Evolutionary conservation across 2,888 invertebrate species (phyloP).

Genomic region (Corbicula japonica): DNA sequence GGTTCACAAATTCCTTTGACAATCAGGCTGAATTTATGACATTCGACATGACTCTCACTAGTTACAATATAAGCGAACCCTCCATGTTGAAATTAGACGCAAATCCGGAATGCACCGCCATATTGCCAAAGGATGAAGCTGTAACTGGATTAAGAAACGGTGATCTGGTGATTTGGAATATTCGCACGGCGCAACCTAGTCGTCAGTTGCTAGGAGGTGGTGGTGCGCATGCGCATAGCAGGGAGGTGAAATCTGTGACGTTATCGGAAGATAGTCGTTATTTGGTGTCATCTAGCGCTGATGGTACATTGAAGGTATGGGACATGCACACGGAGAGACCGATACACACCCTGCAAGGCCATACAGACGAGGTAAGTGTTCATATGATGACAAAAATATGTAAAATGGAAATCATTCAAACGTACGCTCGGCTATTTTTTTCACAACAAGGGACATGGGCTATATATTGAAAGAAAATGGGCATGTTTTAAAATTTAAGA

Average conservation of each 20-base stretch:
- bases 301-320: slow-evolving; percentile 86
- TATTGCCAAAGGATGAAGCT: slow-evolving; percentile 85
- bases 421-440: too few species aligned
- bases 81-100: slow-evolving; percentile 85
- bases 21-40: slow-evolving; percentile 85
- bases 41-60: slow-evolving; percentile 84
- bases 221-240: slow-evolving; percentile 82
- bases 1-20: slow-evolving; percentile 85
- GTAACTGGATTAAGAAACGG: slow-evolving; percentile 86
- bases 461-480: too few species aligned
- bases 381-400: not conserved
- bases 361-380: slow-evolving; percentile 84
- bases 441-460: too few species aligned
- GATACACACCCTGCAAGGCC: slow-evolving; percentile 83
- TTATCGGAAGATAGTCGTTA: slow-evolving; percentile 83
- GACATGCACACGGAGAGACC: slow-evolving; percentile 84
- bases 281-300: slow-evolving; percentile 85
- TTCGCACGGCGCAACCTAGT: slow-evolving; percentile 83
- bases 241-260: slow-evolving; percentile 84
- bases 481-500: too few species aligned
- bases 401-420: too few species aligned
- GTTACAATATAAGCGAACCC: slow-evolving; percentile 83
- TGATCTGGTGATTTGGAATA: slow-evolving; percentile 86
- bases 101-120: slow-evolving; percentile 83
- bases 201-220: slow-evolving; percentile 82